Conservation (phyloP, 2,113 vertebrate species). For the human region GRCh38 chr1:85350001-85350500, state of each 20-base stretch:
- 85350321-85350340: neutral
- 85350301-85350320: neutral
- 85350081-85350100: neutral
- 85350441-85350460: slow-evolving; percentile 95
- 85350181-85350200: neutral
- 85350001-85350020: neutral
- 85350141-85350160: neutral
- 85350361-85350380: neutral
- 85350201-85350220: neutral
- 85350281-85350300: neutral
- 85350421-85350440: slow-evolving; percentile 95
- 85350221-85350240: neutral
- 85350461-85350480: slow-evolving; percentile 99
- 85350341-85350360: neutral
- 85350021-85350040: neutral
- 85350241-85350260: neutral
- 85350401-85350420: slow-evolving; percentile 89
- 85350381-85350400: neutral
- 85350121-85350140: neutral
- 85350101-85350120: neutral
- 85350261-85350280: neutral
- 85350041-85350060: neutral
- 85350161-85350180: neutral
- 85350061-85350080: neutral
- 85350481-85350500: slow-evolving; percentile 96